phyloP scores from a whole-genome alignment of 2,113 vertebrate genomes.

The Calidris pugnax region DNA sequence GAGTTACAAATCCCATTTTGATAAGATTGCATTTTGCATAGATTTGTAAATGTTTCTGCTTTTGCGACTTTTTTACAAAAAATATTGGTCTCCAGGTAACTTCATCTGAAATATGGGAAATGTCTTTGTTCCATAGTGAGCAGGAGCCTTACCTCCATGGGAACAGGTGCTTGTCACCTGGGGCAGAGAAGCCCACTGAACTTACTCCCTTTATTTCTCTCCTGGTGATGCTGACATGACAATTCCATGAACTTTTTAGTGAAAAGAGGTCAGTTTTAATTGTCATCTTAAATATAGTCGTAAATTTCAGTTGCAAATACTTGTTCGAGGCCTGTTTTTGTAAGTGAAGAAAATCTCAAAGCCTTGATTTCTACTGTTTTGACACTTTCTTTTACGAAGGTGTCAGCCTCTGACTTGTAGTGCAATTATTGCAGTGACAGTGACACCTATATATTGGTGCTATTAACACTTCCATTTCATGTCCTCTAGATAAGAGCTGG shows the following conservation, averaged over 20 bases:
- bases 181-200: background rate
- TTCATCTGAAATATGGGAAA: background rate
- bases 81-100: background rate
- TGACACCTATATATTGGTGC: conserved; percentile 45
- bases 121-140: background rate
- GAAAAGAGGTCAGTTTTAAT: background rate
- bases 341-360: conserved; percentile 22
- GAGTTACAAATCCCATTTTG: background rate
- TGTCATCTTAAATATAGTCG: background rate
- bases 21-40: background rate
- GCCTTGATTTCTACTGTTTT: conserved; percentile 32
- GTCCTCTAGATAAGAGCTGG: background rate
- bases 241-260: background rate
- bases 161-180: background rate
- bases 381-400: conserved; percentile 30
- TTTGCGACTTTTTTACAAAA: background rate
- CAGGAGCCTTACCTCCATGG: background rate
- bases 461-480: conserved; percentile 54
- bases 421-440: conserved; percentile 38
- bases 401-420: conserved; percentile 46
- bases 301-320: conserved; percentile 10
- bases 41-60: background rate
- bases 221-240: background rate
- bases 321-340: background rate
- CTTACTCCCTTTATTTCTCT: background rate